Evolutionary conservation across 2,888 invertebrate species (phyloP), one percentile per base, ranked within the genome.

Genomic region (Sialis lutaria): DNA sequence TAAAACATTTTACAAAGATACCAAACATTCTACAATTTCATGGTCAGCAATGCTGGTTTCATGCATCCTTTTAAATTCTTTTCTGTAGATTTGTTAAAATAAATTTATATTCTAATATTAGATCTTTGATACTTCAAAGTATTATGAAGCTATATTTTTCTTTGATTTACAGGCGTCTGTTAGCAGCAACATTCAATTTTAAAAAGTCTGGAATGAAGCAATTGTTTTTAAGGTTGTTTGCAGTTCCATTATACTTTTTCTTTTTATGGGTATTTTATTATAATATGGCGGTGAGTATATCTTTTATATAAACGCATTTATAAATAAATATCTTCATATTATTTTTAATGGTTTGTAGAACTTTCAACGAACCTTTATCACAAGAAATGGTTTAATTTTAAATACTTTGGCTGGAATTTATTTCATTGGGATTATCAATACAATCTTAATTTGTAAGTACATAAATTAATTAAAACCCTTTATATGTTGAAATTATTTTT

Each of bases 251-350:
- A 30, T 81, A 82, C 55, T 87, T 85, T 65, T 73, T 80, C 42
- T 70, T 88, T 42, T 59, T 92, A 42, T 87, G 86, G 77, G 58
- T 81, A 10, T 89, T 92, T 60, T 91, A 88, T 52, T 59, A 72
- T 45, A 75, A 78, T 54, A 70, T 77, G 52, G 69, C 74, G 68
- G 75, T 75, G 55, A 46, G 48, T 47, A 31, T 10, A 22, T 22
- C 10, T 31, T 48, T 8, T 5, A 46, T 39, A 6, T 9, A 39
- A 39, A 6, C 2, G 1, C 1, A 12, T 8, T 7, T 9, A 39
- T 39, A 7, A 39, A 39, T 7, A 39, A 39, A 12, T 12, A 9
- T 6, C 13, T 39, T 3, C 35, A 35, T 35, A 37, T 10, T 5
- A 6, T 37, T 37, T 5, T 37, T 7, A 37, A 37, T 12, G 6